Evolutionary conservation across 2,113 vertebrate species (phyloP), one percentile per base, ranked within the genome.

Genomic region (Clarias magur): DNA sequence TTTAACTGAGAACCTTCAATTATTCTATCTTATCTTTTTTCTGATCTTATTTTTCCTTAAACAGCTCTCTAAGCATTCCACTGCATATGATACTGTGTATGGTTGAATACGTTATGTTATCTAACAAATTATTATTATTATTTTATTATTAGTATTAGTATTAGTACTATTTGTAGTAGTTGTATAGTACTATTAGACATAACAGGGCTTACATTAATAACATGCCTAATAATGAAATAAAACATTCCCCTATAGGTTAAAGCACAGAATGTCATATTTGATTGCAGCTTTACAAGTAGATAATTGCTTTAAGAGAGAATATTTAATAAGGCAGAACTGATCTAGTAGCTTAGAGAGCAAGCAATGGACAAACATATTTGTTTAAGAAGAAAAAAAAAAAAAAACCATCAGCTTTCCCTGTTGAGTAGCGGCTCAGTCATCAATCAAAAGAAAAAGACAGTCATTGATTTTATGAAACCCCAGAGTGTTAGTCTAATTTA

Each of bases 391-490:
- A 80, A 63, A 80, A 57, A 60, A 80, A 57, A 60, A 25, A 80
- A 65, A 82, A 82, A 80, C 56, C 83, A 68, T 78, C 65, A 81
- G 42, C 48, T 81, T 70, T 84, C 15, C 21, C 42, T 12, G 30
- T 83, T 84, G 65, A 84, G 42, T 80, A 30, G 57, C 17, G 67
- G 67, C 48, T 57, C 21, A 76, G 85, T 87, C 82, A 83, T 79
- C 80, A 87, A 82, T 90, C 88, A 87, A 76, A 83, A 16, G 65
- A 54, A 67, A 65, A 70, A 27, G 65, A 19, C 78, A 78, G 30
- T 82, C 79, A 90, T 85, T 88, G 88, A 85, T 87, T 83, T 79
- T 85, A 82, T 79, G 80, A 68, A 82, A 63, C 86, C 65, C 54
- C 63, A 60, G 72, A 82, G 88, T 83, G 83, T 83, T 85, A 34